Evolutionary conservation across 92 coral and sea anemone genomes (phyloP).

Genomic region (Pocillopora meandrina): DNA sequence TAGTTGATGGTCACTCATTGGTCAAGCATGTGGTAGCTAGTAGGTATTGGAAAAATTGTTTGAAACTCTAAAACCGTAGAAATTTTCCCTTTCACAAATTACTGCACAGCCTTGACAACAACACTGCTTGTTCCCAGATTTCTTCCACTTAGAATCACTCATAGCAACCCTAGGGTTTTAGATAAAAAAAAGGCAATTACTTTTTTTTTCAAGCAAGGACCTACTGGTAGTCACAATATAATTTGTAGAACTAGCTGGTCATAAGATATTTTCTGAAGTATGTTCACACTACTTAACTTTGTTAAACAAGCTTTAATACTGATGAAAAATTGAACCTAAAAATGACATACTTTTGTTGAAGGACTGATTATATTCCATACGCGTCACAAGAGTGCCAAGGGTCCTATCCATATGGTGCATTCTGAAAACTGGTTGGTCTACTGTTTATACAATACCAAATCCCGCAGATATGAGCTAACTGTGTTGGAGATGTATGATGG

Average conservation of each 20-base stretch:
- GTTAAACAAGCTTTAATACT: background rate
- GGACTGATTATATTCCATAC: conserved; percentile 84
- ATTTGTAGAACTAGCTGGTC: no score
- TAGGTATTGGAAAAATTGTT: background rate
- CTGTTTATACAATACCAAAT: conserved; percentile 88
- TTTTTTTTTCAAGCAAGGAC: no score
- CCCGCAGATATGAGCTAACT: conserved; percentile 89
- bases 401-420: conserved; percentile 94
- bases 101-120: background rate
- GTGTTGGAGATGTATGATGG: conserved; percentile 97
- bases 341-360: conserved; percentile 7
- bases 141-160: no score
- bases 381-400: conserved; percentile 96
- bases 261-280: background rate
- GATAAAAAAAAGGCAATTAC: no score
- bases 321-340: background rate
- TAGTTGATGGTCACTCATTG: background rate
- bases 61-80: background rate
- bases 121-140: no score
- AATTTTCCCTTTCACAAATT: background rate
- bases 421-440: conserved; percentile 98
- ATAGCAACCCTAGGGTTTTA: no score
- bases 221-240: no score
- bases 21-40: background rate
- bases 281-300: background rate